Evolutionary conservation across 2,888 invertebrate species (phyloP).

Genomic region (Sepioteuthis lessoniana): DNA sequence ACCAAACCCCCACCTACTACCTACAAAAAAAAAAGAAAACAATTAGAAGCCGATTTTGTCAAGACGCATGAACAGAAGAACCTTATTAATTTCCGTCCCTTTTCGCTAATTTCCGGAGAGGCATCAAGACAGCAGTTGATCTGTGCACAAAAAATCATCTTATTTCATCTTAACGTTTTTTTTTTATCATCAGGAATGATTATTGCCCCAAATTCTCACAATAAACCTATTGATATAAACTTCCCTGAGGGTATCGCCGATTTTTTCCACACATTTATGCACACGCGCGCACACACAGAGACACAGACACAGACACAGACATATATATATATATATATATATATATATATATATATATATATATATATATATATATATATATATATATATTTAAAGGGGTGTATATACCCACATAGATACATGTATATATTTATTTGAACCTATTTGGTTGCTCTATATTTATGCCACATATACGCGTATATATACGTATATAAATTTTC

Average conservation of each 20-base stretch:
- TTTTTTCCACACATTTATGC: background rate
- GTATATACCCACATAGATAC: too few relatives aligned
- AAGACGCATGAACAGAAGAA: background rate
- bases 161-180: background rate
- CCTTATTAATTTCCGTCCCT: background rate
- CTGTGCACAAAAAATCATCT: background rate
- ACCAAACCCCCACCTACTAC: background rate
- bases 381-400: too few relatives aligned
- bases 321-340: conserved; percentile 10
- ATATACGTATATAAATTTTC: too few relatives aligned
- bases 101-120: background rate
- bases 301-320: background rate
- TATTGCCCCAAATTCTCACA: background rate
- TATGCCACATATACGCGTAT: too few relatives aligned
- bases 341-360: conserved; percentile 33
- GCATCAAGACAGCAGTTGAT: background rate
- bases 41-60: background rate
- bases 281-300: background rate
- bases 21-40: background rate
- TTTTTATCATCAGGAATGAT: background rate
- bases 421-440: too few relatives aligned
- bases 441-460: too few relatives aligned
- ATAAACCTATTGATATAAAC: background rate
- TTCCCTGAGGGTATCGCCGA: background rate
- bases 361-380: background rate